Evolutionary conservation across 2,113 vertebrate species (phyloP).

Genomic region (Holacanthus passer): DNA sequence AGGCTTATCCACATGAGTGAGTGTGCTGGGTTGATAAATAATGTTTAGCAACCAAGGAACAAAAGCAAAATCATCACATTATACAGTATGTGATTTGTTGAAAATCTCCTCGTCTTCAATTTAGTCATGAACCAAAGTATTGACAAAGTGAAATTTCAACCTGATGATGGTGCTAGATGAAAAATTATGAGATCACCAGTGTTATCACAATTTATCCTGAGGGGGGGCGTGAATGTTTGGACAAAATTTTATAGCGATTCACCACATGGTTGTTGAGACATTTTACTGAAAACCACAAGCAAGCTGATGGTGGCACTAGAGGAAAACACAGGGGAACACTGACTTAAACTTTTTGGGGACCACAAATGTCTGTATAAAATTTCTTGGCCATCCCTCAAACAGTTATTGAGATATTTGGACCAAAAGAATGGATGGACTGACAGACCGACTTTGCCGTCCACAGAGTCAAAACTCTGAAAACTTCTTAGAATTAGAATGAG

Average conservation of each 20-base stretch:
- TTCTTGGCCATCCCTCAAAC: neutral
- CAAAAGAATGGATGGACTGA: neutral
- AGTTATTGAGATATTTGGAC: neutral
- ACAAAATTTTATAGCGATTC: neutral
- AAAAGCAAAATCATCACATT: constrained; percentile 32
- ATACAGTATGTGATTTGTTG: neutral
- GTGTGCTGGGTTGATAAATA: constrained; percentile 54
- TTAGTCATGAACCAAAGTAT: neutral
- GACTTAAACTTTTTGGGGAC: neutral
- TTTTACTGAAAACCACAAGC: neutral
- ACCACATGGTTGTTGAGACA: neutral
- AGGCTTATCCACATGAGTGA: constrained; percentile 56
- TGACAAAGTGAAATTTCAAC: neutral
- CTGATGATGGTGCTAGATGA: neutral
- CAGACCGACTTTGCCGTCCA: neutral
- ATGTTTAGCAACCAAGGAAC: constrained; percentile 42
- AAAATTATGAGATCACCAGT: too few relatives aligned
- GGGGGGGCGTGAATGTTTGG: too few relatives aligned
- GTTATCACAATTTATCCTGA: too few relatives aligned
- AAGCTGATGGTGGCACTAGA: too few relatives aligned
- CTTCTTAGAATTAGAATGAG: neutral
- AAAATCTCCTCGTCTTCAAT: too few relatives aligned
- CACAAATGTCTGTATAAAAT: neutral
- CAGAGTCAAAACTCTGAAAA: too few relatives aligned
- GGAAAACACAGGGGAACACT: too few relatives aligned